Conservation (phyloP, 2,797 vertebrate species). For the Cetoscarus ocellatus region DNA sequence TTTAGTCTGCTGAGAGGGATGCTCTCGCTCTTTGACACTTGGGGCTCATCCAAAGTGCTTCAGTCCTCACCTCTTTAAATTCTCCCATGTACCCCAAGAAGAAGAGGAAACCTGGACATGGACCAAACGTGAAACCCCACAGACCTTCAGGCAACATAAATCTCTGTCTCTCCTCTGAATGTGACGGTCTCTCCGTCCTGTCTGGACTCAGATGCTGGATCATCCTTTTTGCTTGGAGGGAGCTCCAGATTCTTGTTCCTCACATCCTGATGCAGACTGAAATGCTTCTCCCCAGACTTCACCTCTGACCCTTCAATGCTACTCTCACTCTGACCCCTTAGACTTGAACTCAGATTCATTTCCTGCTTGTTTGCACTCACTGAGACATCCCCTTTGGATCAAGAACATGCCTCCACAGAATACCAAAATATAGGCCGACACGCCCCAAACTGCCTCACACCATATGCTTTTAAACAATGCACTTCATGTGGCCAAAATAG, state of each 20-base stretch:
- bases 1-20: conserved; percentile 46
- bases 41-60: conserved; percentile 47
- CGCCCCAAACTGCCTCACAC: too few relatives aligned
- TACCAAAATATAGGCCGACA: too few relatives aligned
- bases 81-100: conserved; percentile 11
- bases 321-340: conserved; percentile 9
- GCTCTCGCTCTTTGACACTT: conserved; percentile 35
- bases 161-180: not conserved
- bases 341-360: conserved; percentile 26
- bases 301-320: conserved; percentile 18
- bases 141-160: not conserved
- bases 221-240: conserved; percentile 1
- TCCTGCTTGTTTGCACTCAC: conserved; percentile 27
- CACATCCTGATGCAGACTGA: conserved; percentile 17
- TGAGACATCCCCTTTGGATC: too few relatives aligned
- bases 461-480: too few relatives aligned
- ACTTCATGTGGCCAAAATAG: too few relatives aligned
- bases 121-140: not conserved
- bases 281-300: conserved; percentile 11
- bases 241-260: not conserved
- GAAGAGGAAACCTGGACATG: not conserved
- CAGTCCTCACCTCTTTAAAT: conserved; percentile 20
- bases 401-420: too few relatives aligned
- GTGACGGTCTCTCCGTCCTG: not conserved
- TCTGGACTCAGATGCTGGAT: conserved; percentile 11